phyloP scores from a whole-genome alignment of 2,113 vertebrate species.

The Catharus bicknelli region DNA sequence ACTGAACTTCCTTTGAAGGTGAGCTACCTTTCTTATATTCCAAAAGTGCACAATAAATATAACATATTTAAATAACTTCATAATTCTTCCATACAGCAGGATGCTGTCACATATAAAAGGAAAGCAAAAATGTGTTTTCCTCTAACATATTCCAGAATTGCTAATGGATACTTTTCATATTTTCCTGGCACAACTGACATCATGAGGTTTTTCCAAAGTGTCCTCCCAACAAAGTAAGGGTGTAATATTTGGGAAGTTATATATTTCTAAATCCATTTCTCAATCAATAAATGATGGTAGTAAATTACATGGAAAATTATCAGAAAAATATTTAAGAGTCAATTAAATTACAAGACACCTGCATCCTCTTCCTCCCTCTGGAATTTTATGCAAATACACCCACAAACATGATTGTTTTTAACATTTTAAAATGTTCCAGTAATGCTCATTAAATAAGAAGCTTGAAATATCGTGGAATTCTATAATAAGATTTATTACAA shows the following conservation, averaged over 20 bases:
- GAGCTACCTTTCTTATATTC: background rate
- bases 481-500: background rate
- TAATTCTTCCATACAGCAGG: background rate
- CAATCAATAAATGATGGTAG: background rate
- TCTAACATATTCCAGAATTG: background rate
- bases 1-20: background rate
- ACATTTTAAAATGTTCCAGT: background rate
- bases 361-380: background rate
- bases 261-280: background rate
- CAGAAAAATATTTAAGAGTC: background rate
- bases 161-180: background rate
- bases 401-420: background rate
- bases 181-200: background rate
- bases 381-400: background rate
- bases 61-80: background rate
- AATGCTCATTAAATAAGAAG: background rate
- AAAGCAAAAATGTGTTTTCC: background rate
- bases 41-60: background rate
- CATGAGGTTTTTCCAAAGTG: background rate
- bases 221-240: background rate
- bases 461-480: background rate
- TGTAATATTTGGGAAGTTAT: background rate
- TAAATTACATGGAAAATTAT: background rate
- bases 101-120: background rate
- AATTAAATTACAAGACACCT: background rate